Evolutionary conservation across 2,113 vertebrate species (phyloP).

Genomic region (Forbesichthys papilliferus): DNA sequence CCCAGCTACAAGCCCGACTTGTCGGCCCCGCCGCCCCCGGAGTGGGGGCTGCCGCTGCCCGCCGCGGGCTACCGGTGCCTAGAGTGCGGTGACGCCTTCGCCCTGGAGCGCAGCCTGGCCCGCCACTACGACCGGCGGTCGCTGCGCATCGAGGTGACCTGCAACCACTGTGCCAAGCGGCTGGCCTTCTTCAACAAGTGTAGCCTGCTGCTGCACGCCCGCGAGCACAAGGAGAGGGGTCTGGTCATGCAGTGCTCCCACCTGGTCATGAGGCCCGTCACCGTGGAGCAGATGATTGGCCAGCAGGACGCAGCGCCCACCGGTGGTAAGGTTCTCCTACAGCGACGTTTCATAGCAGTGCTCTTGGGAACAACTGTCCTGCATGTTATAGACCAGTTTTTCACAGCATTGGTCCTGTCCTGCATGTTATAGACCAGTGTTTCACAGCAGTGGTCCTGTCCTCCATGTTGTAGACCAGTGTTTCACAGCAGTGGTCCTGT

Average conservation of each 20-base stretch:
- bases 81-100: conserved; percentile 93
- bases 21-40: conserved; percentile 75
- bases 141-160: conserved; percentile 96
- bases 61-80: conserved; percentile 90
- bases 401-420: too few relatives aligned
- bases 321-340: conserved; percentile 55
- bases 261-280: conserved; percentile 92
- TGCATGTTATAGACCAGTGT: too few relatives aligned
- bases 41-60: conserved; percentile 85
- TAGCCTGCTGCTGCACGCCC: conserved; percentile 91
- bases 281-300: conserved; percentile 95
- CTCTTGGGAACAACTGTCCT: not conserved
- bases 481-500: too few relatives aligned
- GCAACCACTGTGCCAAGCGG: conserved; percentile 93
- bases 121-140: conserved; percentile 95
- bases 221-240: conserved; percentile 96
- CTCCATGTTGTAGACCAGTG: too few relatives aligned
- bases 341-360: too few relatives aligned
- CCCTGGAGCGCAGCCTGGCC: conserved; percentile 91
- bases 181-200: conserved; percentile 98
- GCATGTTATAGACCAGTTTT: too few relatives aligned
- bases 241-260: conserved; percentile 98
- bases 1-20: conserved; percentile 94
- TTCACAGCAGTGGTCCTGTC: too few relatives aligned
- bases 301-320: conserved; percentile 89